Conservation (phyloP, 2,888 invertebrate species). For the Conus canariensis region DNA sequence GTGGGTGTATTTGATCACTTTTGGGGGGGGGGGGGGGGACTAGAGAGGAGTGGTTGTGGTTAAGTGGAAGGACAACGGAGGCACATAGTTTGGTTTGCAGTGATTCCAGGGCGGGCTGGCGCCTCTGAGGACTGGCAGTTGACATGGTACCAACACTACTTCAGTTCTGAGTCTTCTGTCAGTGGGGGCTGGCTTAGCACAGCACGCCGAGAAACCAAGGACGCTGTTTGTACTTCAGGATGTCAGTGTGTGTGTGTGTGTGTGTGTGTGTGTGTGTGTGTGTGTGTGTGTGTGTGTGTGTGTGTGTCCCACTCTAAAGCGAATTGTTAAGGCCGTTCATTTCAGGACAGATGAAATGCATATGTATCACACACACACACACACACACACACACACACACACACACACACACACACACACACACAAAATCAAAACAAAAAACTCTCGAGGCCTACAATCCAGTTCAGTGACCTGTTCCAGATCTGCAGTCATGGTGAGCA, state of each 20-base stretch:
- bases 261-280: not conserved
- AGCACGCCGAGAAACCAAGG: not conserved
- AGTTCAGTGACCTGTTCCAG: too few relatives aligned
- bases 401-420: too few relatives aligned
- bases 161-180: not conserved
- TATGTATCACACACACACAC: too few relatives aligned
- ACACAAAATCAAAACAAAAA: too few relatives aligned
- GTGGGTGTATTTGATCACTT: not conserved
- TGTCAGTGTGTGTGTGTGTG: not conserved
- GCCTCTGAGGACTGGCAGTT: not conserved
- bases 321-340: too few relatives aligned
- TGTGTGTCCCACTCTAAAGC: not conserved
- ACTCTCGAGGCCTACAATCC: too few relatives aligned
- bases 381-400: too few relatives aligned
- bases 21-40: not conserved
- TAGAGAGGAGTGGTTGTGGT: not conserved
- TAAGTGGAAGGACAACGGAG: not conserved
- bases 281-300: not conserved
- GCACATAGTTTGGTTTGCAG: not conserved
- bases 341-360: too few relatives aligned
- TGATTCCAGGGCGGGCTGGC: constrained; percentile 17
- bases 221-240: not conserved
- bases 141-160: not conserved
- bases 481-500: too few relatives aligned
- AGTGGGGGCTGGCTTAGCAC: not conserved